These are phyloP conservation scores for Drymonia ruficornis DNA, from an alignment of 2,888 invertebrate species.

Conservation along the genomic window DNA sequence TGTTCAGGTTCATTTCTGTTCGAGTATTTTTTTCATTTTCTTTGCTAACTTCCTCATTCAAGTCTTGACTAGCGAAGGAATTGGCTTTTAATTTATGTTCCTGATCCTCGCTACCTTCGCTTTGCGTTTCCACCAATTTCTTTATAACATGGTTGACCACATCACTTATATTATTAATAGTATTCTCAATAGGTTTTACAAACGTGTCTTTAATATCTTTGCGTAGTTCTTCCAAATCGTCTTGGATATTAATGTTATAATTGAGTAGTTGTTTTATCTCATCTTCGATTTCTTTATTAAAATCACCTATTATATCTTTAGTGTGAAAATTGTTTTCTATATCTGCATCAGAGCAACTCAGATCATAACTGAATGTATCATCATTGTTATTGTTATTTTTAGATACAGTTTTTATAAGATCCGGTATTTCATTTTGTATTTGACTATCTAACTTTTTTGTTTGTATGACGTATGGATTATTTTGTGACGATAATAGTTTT, in stretches of 20 bases:
- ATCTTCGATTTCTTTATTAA: constrained; percentile 85
- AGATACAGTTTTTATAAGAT: constrained; percentile 73
- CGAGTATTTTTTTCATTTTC: constrained; percentile 71
- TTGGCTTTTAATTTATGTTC: constrained; percentile 33
- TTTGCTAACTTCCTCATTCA: constrained; percentile 55
- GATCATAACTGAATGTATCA: constrained; percentile 53
- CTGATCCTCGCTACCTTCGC: constrained; percentile 51
- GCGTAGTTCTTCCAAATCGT: constrained; percentile 75
- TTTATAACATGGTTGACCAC: constrained; percentile 81
- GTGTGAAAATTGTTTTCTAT: constrained; percentile 78
- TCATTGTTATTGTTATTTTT: constrained; percentile 68
- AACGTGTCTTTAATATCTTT: constrained; percentile 80
- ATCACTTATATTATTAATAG: constrained; percentile 80
- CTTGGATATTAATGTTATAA: constrained; percentile 77
- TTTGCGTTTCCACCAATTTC: constrained; percentile 73
- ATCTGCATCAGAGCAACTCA: constrained; percentile 67
- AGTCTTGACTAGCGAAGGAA: constrained; percentile 32
- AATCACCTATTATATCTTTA: constrained; percentile 84
- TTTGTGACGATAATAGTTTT: constrained; percentile 33
- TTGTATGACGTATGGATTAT: constrained; percentile 33
- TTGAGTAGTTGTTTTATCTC: constrained; percentile 82
- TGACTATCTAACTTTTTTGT: constrained; percentile 49
- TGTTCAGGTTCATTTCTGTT: constrained; percentile 73
- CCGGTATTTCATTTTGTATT: constrained; percentile 68
- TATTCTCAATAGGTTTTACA: constrained; percentile 78